phyloP scores from a whole-genome alignment of 2,797 vertebrate species.

The Mico argentatus region DNA sequence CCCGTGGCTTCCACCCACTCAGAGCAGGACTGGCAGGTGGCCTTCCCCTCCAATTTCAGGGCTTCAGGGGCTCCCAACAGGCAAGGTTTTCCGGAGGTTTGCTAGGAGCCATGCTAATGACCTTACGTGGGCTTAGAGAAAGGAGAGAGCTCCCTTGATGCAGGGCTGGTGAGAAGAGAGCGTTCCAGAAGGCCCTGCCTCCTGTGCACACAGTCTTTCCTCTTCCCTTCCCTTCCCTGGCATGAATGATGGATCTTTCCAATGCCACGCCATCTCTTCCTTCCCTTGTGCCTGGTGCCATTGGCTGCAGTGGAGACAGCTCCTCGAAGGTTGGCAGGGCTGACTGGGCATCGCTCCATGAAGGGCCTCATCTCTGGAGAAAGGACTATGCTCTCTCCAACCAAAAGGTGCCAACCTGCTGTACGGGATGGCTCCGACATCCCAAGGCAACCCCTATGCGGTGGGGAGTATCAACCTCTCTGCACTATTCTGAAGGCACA shows the following conservation, averaged over 20 bases:
- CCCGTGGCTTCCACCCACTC: not conserved
- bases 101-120: not conserved
- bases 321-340: not conserved
- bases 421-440: accelerated
- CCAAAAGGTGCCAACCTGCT: not conserved
- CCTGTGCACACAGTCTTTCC: accelerated
- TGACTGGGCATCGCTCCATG: not conserved
- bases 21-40: not conserved
- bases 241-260: not conserved
- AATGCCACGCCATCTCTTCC: not conserved
- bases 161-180: accelerated
- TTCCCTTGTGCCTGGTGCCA: not conserved
- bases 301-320: not conserved
- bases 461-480: not conserved
- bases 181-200: not conserved
- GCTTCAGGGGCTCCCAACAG: not conserved
- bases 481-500: not conserved
- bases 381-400: accelerated
- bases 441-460: accelerated
- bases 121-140: accelerated
- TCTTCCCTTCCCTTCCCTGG: not conserved
- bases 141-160: not conserved
- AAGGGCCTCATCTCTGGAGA: not conserved
- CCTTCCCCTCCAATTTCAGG: not conserved
- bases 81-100: not conserved